Base-by-base conservation (phyloP, 2,888 invertebrate genomes). In the Chloromyia formosa region DNA sequence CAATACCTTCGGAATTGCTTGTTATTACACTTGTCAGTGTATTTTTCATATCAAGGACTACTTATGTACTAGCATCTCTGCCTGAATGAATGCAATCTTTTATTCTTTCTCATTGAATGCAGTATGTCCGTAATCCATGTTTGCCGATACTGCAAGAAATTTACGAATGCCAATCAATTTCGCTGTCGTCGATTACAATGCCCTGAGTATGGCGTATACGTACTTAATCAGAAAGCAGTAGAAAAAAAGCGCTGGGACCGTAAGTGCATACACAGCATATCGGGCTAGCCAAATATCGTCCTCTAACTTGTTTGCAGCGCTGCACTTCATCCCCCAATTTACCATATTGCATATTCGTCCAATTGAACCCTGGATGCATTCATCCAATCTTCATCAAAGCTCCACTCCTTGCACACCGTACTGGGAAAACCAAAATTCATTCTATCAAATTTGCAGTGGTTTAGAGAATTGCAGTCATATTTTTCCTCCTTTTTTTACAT, bases 401-500 rank as follows among this genome's bases (percentile, higher is more conserved):
- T 54, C 27, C 18, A 56, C 35, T 56, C 35, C 69, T 56, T 69
- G 18, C 69, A n/a, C 18, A 64, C 54, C 5, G 3, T 58, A 56
- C 56, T 58, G 35, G 69, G 56, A 73, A 68, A 75, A 75, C 73
- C 73, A 74, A 76, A 75, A 74, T 72, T 77, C 77, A 74, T 77
- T 77, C 74, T 77, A 77, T 77, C 77, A 75, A 77, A 77, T 77
- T 77, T 75, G 72, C 74, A 73, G 75, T 66, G 71, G 76, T 61
- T 64, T 74, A 49, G 49, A 45, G 64, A 58, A 58, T 35, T 71
- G 35, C 71, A 56, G 35, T 56, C 58, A 22, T 23, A 45, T 56
- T 56, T 66, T 49, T 71, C 27, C 27, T 56, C 58, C 14, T 23
- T 18, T 56, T 56, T 66, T 49, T 71, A 2, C 27, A 35, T 35